Evolutionary conservation across 1,140 invertebrate genomes (phyloP).

Genomic region (Ridgeia piscesae): DNA sequence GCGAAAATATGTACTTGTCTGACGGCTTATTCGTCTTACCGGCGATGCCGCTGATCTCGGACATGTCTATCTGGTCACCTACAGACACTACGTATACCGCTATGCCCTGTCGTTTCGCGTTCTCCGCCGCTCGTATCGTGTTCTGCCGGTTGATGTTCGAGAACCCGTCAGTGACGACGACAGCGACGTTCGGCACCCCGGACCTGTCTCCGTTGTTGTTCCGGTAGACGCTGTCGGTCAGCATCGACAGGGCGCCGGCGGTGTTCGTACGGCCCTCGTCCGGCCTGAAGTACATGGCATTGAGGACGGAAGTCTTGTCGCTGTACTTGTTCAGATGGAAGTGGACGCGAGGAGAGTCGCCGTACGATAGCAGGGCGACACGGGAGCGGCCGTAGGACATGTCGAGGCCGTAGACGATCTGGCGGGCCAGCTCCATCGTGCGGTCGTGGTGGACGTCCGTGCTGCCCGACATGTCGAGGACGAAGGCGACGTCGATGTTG

Average conservation of each 20-base stretch:
- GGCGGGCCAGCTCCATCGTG: background rate
- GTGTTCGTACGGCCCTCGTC: conserved; percentile 23
- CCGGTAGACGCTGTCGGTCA: background rate
- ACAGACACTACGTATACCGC: conserved; percentile 12
- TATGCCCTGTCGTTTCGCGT: conserved; percentile 6
- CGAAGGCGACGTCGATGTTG: conserved; percentile 6
- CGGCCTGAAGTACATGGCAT: conserved; percentile 11
- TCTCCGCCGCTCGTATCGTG: background rate
- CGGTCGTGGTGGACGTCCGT: conserved; percentile 13
- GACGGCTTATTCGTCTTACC: conserved; percentile 11
- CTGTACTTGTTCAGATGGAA: conserved; percentile 22
- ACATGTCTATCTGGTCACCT: conserved; percentile 20
- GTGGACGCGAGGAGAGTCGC: conserved; percentile 1
- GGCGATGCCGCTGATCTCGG: conserved; percentile 20
- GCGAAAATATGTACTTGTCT: conserved; percentile 10
- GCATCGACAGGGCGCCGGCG: conserved; percentile 9
- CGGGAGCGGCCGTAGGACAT: background rate
- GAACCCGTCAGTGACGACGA: conserved; percentile 26
- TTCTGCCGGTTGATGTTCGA: conserved; percentile 20
- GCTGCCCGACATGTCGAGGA: conserved; percentile 13
- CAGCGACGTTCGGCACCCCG: conserved; percentile 16
- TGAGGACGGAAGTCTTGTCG: background rate
- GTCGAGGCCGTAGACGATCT: conserved; percentile 23
- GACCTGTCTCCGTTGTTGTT: conserved; percentile 7
- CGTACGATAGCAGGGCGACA: conserved; percentile 13